Evolutionary conservation across 2,113 vertebrate genomes (phyloP).

Genomic region (Cynoglossus semilaevis): DNA sequence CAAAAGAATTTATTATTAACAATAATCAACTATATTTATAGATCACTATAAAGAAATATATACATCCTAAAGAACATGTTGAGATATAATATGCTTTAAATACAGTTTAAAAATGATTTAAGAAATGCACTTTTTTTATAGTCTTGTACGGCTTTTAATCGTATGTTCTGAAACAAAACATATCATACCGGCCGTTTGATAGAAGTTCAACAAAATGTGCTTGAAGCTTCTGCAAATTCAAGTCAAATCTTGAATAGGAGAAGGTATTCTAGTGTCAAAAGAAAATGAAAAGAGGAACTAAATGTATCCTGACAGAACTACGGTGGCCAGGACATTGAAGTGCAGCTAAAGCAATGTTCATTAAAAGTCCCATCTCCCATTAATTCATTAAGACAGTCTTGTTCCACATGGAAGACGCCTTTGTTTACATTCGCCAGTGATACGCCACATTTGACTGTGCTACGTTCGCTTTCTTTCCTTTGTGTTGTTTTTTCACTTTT

Average conservation of each 20-base stretch:
- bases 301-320: no score
- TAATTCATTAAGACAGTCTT: no score
- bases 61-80: conserved; percentile 28
- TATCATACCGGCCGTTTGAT: conserved; percentile 5
- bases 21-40: conserved; percentile 37
- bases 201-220: conserved; percentile 29
- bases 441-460: no score
- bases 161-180: conserved; percentile 29
- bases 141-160: conserved; percentile 33
- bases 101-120: no score
- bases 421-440: no score
- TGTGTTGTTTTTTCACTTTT: no score
- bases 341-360: no score
- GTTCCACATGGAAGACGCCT: no score
- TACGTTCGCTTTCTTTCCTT: no score
- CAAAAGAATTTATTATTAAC: conserved; percentile 50
- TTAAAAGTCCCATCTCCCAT: no score
- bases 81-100: conserved; percentile 19
- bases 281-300: conserved; percentile 9
- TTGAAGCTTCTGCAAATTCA: conserved; percentile 23
- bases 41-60: conserved; percentile 47
- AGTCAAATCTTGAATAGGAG: conserved; percentile 17
- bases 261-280: conserved; percentile 21
- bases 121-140: no score
- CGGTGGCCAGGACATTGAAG: no score